A percentile compares a stretch with the other conserved stretches of the same genome.
Conservation (phyloP, 1,140 invertebrate genomes). For the Polypedilum vanderplanki region DNA sequence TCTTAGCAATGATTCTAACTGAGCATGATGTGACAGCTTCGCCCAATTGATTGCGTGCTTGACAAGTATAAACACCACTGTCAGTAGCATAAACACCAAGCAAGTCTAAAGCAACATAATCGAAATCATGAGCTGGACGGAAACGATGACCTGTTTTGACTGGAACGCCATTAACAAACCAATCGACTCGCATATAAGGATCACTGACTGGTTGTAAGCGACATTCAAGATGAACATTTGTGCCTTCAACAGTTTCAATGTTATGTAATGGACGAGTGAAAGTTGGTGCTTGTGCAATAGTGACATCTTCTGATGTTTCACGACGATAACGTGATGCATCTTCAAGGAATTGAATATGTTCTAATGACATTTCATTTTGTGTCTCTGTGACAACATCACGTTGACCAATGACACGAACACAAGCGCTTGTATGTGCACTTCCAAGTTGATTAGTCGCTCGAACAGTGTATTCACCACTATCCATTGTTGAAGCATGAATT, state of each 20-base stretch:
- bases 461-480: conserved; percentile 91
- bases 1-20: conserved; percentile 80
- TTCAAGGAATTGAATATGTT: conserved; percentile 92
- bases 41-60: conserved; percentile 82
- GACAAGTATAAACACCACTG: conserved; percentile 91
- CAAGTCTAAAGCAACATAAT: conserved; percentile 93
- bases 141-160: conserved; percentile 88
- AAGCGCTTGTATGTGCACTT: conserved; percentile 81
- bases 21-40: conserved; percentile 91
- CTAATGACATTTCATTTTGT: conserved; percentile 89
- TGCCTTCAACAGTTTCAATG: conserved; percentile 84
- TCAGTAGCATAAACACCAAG: conserved; percentile 94
- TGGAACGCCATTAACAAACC: conserved; percentile 90
- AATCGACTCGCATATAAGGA: conserved; percentile 90
- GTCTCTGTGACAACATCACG: conserved; percentile 88
- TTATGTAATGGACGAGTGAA: conserved; percentile 84
- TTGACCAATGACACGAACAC: conserved; percentile 73
- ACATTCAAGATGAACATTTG: conserved; percentile 88
- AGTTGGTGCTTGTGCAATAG: conserved; percentile 71
- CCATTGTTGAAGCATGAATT: conserved; percentile 73
- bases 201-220: conserved; percentile 90
- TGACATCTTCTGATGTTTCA: conserved; percentile 66
- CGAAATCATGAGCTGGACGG: conserved; percentile 93
- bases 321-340: conserved; percentile 67
- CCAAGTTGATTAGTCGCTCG: conserved; percentile 83